These are phyloP conservation scores for Lomographa bimaculata DNA, from an alignment of 2,888 invertebrate genomes.

Conservation along the genomic window DNA sequence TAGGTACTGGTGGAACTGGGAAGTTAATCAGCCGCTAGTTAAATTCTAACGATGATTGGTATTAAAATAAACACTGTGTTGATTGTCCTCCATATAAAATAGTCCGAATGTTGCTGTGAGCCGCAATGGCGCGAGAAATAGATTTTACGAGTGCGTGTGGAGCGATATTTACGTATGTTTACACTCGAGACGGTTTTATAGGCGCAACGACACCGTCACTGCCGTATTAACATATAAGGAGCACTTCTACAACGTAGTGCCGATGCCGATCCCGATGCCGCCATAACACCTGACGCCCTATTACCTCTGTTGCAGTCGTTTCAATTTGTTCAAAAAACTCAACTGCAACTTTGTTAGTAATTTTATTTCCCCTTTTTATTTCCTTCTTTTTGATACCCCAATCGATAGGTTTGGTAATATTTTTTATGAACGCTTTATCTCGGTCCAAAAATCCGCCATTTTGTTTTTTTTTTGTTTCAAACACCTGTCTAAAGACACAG, in stretches of 20 bases:
- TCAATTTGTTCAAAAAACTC: too few species aligned
- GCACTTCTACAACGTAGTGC: conserved; percentile 48
- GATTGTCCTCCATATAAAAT: conserved; percentile 58
- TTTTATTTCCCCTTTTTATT: too few species aligned
- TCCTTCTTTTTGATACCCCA: too few species aligned
- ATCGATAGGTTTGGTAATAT: too few species aligned
- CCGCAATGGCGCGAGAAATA: conserved; percentile 74
- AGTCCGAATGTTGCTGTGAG: conserved; percentile 55
- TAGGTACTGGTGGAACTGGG: too few species aligned
- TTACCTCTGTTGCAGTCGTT: too few species aligned
- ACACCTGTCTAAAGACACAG: too few species aligned
- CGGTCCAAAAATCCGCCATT: too few species aligned
- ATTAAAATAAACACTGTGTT: conserved; percentile 41
- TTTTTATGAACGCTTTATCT: too few species aligned
- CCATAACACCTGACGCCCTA: conserved; percentile 30
- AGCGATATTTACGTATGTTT: conserved; percentile 80
- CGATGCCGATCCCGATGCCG: too few species aligned
- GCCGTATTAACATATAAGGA: conserved; percentile 62
- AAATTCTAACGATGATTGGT: conserved; percentile 30
- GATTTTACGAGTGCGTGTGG: conserved; percentile 79
- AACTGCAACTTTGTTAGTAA: too few species aligned
- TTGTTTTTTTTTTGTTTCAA: too few species aligned
- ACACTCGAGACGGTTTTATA: conserved; percentile 79
- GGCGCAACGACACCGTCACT: conserved; percentile 78
- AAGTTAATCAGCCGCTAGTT: conserved; percentile 23